Conservation (phyloP, 2,888 invertebrate species). For the Ornithoptera priamus region DNA sequence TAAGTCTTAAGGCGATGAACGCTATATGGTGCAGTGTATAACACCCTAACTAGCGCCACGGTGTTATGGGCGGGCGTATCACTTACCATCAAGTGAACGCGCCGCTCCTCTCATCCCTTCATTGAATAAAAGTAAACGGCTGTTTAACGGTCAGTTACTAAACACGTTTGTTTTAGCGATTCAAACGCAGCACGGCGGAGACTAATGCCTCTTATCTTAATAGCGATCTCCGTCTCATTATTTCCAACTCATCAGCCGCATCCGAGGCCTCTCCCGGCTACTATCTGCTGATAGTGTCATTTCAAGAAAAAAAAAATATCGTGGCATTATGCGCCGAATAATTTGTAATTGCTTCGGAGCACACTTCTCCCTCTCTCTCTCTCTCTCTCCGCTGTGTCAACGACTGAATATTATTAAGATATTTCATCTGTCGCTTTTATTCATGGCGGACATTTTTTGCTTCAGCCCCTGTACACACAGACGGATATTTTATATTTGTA, state of each 20-base stretch:
- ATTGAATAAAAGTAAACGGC: no score
- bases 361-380: constrained; percentile 1
- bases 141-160: not conserved
- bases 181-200: constrained; percentile 15
- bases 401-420: constrained; percentile 7
- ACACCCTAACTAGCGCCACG: no score
- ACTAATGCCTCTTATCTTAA: constrained; percentile 62
- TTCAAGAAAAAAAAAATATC: constrained; percentile 43
- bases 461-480: not conserved
- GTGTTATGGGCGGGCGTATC: no score
- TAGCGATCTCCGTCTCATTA: constrained; percentile 75
- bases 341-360: constrained; percentile 23
- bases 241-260: constrained; percentile 75
- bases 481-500: no score
- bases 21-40: no score
- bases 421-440: constrained; percentile 9
- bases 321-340: constrained; percentile 17
- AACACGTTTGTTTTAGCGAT: not conserved
- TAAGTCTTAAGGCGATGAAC: no score
- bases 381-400: constrained; percentile 10
- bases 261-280: constrained; percentile 60
- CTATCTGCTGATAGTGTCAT: constrained; percentile 52
- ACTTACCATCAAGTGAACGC: no score
- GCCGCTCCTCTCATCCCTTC: no score
- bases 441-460: not conserved